phyloP scores from a whole-genome alignment of 2,113 vertebrate species.

The Strix uralensis region DNA sequence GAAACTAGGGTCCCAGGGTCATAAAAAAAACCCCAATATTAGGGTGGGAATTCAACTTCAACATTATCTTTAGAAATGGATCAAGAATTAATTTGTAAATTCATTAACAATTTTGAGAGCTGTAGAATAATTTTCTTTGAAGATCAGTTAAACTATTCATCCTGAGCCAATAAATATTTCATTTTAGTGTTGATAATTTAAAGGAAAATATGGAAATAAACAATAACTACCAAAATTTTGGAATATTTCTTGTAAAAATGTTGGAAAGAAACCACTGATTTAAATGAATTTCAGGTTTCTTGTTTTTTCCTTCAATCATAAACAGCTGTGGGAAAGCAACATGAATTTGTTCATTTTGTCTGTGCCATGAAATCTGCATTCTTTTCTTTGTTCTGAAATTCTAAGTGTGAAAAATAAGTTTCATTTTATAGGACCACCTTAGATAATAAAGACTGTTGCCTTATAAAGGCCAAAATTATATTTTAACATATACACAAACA shows the following conservation, averaged over 20 bases:
- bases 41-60: background rate
- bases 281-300: background rate
- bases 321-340: background rate
- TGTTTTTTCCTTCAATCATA: background rate
- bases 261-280: background rate
- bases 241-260: background rate
- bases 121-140: background rate
- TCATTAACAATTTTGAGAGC: background rate
- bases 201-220: background rate
- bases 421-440: background rate
- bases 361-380: background rate
- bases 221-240: background rate
- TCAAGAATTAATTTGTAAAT: background rate
- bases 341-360: background rate
- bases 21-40: background rate
- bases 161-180: background rate
- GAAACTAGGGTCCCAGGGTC: background rate
- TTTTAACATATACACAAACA: background rate
- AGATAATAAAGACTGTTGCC: background rate
- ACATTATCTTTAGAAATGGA: background rate
- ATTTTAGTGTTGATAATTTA: background rate
- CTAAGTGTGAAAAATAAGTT: background rate
- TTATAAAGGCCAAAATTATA: background rate
- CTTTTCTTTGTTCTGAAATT: background rate
- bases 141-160: background rate